Evolutionary conservation across 2,797 vertebrate species (phyloP), one percentile per base, ranked within the genome.

Genomic region (Perdix hodgsoniae): DNA sequence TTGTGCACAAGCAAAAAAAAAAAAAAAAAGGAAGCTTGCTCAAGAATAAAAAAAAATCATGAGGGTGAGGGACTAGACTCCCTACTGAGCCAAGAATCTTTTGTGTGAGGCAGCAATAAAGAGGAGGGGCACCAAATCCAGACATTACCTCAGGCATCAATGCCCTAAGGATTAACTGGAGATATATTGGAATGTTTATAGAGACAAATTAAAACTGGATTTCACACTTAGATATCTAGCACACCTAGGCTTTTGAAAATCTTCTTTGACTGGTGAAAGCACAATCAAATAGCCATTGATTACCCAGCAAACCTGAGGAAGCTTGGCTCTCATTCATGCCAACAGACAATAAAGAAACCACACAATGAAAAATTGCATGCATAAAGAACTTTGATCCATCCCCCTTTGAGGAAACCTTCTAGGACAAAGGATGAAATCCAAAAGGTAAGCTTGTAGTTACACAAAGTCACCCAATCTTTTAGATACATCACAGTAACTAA

Each of bases 101-200:
- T 91, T 86, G 50, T 86, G 44, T 87, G 74, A 88, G 52, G 50
- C 84, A 95, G 63, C 40, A 84, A 7, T n/a, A 37, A 49, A 94
- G 52, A 87, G 92, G 94, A 92, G 94, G 33, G 65, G 80, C 71
- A 74, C 3, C 0, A 9, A 90, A 91, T 50, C 89, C 96, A 96
- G 95, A 96, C 94, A 12, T 96, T 96, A 96, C 94, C 71, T 96
- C 94, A 96, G 94, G 96, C 94, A 79, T 67, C 86, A 84, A 39
- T 21, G 6, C 87, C 86, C 40, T 35, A 17, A 84, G 83, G 85
- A 47, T 64, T 26, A 70, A 45, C 56, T 71, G 26, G 52, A 92
- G 85, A 42, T 94, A 40, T 49, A 72, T 94, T 90, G 67, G 50
- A 18, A 45, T 86, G 92, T 90, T 94, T 96, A 90, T 33, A 92